A percentile compares a stretch with the other conserved stretches of the same genome.
Conservation (phyloP, 2,797 vertebrate genomes). For the Fratercula arctica region DNA sequence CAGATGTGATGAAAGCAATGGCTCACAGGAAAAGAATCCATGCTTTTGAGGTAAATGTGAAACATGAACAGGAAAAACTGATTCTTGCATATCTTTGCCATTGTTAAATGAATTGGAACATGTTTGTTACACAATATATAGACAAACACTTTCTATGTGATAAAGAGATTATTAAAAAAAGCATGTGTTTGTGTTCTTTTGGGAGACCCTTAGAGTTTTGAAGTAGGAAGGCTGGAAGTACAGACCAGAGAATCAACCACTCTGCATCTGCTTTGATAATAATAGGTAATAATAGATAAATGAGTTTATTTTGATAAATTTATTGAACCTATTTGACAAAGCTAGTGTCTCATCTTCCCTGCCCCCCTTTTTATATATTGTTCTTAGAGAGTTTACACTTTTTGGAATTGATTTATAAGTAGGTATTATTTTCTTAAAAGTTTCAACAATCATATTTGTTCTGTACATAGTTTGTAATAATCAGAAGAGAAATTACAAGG, state of each 20-base stretch:
- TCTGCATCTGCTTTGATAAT: neutral
- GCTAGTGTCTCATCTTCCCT: fast-evolving
- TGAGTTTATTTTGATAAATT: neutral
- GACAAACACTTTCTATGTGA: neutral
- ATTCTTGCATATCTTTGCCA: neutral
- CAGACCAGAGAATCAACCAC: neutral
- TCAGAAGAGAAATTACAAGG: neutral
- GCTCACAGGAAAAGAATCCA: neutral
- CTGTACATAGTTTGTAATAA: neutral
- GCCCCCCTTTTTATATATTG: neutral
- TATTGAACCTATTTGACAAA: neutral
- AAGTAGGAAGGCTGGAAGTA: neutral
- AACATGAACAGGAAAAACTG: neutral
- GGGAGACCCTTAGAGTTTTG: neutral
- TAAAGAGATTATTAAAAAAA: neutral
- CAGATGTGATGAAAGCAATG: conserved; percentile 8
- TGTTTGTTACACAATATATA: neutral
- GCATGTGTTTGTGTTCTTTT: neutral
- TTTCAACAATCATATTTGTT: neutral
- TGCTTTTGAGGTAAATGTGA: neutral
- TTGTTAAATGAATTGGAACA: neutral
- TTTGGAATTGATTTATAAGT: neutral
- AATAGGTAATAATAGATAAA: neutral
- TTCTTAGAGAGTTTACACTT: neutral
- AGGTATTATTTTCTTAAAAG: neutral